These are phyloP conservation scores for Lysandra coridon DNA, from an alignment of 2,888 invertebrate species.

Conservation along the genomic window DNA sequence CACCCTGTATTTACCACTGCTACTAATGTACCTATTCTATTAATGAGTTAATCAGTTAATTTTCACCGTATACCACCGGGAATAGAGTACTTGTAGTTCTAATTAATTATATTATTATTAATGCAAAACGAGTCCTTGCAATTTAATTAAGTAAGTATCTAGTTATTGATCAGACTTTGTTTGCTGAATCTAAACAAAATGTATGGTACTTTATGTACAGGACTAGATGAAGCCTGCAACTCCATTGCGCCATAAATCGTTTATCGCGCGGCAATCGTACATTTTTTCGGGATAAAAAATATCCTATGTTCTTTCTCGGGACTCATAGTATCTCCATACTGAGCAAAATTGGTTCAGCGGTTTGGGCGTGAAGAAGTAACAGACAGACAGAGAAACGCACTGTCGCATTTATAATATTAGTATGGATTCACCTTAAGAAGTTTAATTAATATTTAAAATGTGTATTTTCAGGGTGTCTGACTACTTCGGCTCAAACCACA, in stretches of 20 bases:
- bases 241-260: too few species aligned
- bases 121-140: neutral
- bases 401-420: too few species aligned
- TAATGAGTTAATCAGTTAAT: conserved; percentile 13
- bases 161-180: neutral
- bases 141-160: neutral
- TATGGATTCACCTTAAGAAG: too few species aligned
- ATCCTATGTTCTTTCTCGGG: too few species aligned
- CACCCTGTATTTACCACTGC: neutral
- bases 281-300: too few species aligned
- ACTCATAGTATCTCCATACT: too few species aligned
- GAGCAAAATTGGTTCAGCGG: too few species aligned
- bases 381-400: too few species aligned
- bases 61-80: conserved; percentile 1
- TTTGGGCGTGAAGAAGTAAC: too few species aligned
- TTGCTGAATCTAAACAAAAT: neutral
- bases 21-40: neutral
- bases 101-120: conserved; percentile 12
- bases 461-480: conserved; percentile 59
- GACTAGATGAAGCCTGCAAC: too few species aligned
- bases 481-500: conserved; percentile 64
- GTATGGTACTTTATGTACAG: neutral
- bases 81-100: neutral
- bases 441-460: neutral
- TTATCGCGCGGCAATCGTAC: too few species aligned